These are phyloP conservation scores for Podilymbus podiceps DNA, from an alignment of 2,113 vertebrate species.

Conservation along the genomic window DNA sequence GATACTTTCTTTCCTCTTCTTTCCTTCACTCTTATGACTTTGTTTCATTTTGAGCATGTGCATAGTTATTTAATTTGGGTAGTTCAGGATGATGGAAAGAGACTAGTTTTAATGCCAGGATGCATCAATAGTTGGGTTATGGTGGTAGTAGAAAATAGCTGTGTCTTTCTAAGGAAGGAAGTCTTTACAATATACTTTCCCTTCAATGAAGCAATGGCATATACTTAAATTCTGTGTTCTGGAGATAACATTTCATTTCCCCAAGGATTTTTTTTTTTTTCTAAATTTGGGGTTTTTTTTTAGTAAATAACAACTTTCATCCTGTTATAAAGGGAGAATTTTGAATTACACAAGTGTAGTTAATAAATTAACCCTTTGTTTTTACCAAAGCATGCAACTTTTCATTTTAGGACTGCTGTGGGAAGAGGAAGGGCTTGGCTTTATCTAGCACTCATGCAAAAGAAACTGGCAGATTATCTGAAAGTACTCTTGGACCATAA, in stretches of 20 bases:
- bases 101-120: not conserved
- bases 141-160: not conserved
- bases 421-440: slow-evolving; percentile 95
- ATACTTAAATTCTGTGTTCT: not conserved
- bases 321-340: not conserved
- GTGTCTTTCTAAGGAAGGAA: not conserved
- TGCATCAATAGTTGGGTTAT: not conserved
- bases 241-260: not conserved
- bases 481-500: slow-evolving; percentile 90
- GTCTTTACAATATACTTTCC: not conserved
- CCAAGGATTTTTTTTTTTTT: not conserved
- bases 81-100: not conserved
- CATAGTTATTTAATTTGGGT: not conserved
- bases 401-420: slow-evolving; percentile 84
- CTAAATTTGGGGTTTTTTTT: not conserved
- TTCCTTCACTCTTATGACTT: not conserved
- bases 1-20: not conserved
- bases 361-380: not conserved
- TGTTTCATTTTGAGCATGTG: not conserved
- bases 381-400: not conserved
- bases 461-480: slow-evolving; percentile 95
- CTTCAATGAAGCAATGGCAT: not conserved
- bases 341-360: not conserved
- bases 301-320: not conserved
- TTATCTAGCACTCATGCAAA: slow-evolving; percentile 97